phyloP scores from a whole-genome alignment of 2,888 invertebrate genomes.

The Acrobasis consociella region DNA sequence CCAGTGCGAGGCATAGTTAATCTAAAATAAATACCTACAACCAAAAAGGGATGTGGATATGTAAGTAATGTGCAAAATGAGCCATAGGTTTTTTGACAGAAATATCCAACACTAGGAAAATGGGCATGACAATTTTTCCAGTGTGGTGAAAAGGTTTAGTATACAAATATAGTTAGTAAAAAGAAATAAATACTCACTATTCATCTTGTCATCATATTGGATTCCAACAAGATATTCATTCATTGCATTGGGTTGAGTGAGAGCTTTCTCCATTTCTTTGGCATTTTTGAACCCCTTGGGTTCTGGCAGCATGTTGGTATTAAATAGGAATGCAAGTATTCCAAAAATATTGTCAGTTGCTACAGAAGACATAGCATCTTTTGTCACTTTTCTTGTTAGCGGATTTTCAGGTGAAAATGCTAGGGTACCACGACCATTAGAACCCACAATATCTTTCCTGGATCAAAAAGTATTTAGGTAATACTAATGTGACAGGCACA shows the following conservation, averaged over 20 bases:
- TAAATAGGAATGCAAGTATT: slow-evolving; percentile 61
- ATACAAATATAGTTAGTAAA: too few relatives aligned
- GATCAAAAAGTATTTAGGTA: slow-evolving; percentile 18
- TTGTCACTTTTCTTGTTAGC: slow-evolving; percentile 63
- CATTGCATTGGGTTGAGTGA: slow-evolving; percentile 71
- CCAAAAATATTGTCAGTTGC: slow-evolving; percentile 70
- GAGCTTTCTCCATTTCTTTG: slow-evolving; percentile 59
- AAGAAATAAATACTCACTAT: slow-evolving; percentile 55
- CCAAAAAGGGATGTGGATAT: too few relatives aligned
- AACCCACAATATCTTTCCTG: slow-evolving; percentile 67
- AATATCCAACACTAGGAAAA: too few relatives aligned
- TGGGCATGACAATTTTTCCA: too few relatives aligned
- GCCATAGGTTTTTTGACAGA: too few relatives aligned
- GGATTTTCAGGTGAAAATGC: slow-evolving; percentile 75
- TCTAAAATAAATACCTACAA: too few relatives aligned
- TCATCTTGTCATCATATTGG: slow-evolving; percentile 71
- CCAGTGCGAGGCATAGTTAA: too few relatives aligned
- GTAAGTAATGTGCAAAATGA: too few relatives aligned
- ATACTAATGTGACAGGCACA: slow-evolving; percentile 9
- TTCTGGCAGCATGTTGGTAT: slow-evolving; percentile 61
- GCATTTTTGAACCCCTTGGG: slow-evolving; percentile 71
- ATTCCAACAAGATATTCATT: slow-evolving; percentile 71
- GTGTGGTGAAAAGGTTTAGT: too few relatives aligned
- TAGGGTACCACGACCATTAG: slow-evolving; percentile 62
- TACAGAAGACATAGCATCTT: slow-evolving; percentile 65